Base-by-base conservation (phyloP, 64 coral and sea anemone species). In the Pocillopora verrucosa region DNA sequence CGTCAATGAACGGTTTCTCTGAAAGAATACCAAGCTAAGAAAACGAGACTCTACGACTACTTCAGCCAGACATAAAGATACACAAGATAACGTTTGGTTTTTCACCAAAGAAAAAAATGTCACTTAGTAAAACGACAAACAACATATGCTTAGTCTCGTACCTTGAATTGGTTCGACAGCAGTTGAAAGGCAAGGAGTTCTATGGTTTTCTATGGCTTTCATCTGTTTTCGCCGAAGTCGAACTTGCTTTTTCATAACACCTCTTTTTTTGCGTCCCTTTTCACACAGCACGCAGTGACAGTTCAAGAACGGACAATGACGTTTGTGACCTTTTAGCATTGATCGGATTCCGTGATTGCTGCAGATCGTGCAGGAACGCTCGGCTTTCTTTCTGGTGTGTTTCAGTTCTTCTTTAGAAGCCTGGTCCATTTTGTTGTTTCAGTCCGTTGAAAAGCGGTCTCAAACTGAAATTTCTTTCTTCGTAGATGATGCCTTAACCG, bases 231-330 rank as follows among this genome's bases (percentile, higher is more conserved):
- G 85, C 30, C 94, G 79, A 65, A 96, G 80, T 37, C 78, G 76
- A 56, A 96, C 94, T 92, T 96, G 94, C 60, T 73, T 84, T 80
- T 76, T 92, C 94, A 92, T 96, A n/a, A 96, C 80, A 11, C 89
- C 82, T 65, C 94, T 74, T 76, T 69, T 89, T 61, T 77, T 30
- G 13, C 90, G 80, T 35, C 86, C 83, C 20, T 92, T 88, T 14
- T 74, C 34, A 51, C 94, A 96, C 20, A 75, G 82, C 1, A 76
- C 58, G 56, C 94, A 96, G 25, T 74, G 30, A 37, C 94, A 96
- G 16, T 81, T 76, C 61, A 58, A 86, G 75, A 92, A 96, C 25
- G 75, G 75, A 41, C 94, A 96, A 1, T 34, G 6, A 79, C 65
- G 76, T 45, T 92, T 96, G 65, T 96, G 94, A 34, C 87, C 90